Conservation (phyloP, 2,888 invertebrate species). For the Leptopilina myrica region DNA sequence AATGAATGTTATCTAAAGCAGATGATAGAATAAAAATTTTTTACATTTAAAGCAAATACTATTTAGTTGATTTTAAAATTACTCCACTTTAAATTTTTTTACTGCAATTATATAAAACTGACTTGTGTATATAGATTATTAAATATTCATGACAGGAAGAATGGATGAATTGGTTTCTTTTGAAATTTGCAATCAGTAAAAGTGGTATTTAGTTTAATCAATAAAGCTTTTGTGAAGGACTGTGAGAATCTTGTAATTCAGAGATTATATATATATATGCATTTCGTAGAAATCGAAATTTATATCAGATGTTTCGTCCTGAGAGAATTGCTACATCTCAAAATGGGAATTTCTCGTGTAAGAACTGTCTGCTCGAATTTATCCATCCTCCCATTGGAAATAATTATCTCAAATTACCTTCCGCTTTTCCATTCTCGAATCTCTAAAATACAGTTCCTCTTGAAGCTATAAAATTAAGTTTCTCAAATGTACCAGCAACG, state of each 20-base stretch:
- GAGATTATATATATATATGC: background rate
- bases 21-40: too few relatives aligned
- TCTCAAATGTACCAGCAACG: too few relatives aligned
- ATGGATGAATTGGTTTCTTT: too few relatives aligned
- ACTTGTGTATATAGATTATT: too few relatives aligned
- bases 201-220: too few relatives aligned
- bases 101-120: too few relatives aligned
- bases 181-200: too few relatives aligned
- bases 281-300: conserved; percentile 7
- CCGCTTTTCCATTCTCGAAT: conserved; percentile 14
- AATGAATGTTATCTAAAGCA: too few relatives aligned
- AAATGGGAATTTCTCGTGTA: conserved; percentile 1
- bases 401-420: conserved; percentile 32
- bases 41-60: too few relatives aligned
- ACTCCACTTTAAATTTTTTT: too few relatives aligned
- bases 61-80: too few relatives aligned
- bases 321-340: conserved; percentile 4
- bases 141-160: too few relatives aligned
- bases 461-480: background rate
- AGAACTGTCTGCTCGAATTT: conserved; percentile 33
- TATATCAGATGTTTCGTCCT: conserved; percentile 29
- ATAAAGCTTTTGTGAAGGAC: background rate
- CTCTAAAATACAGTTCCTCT: conserved; percentile 4
- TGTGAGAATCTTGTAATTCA: background rate
- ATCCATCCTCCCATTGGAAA: conserved; percentile 18